Conservation (phyloP, 2,113 vertebrate genomes). For the Pterocles burchelli region DNA sequence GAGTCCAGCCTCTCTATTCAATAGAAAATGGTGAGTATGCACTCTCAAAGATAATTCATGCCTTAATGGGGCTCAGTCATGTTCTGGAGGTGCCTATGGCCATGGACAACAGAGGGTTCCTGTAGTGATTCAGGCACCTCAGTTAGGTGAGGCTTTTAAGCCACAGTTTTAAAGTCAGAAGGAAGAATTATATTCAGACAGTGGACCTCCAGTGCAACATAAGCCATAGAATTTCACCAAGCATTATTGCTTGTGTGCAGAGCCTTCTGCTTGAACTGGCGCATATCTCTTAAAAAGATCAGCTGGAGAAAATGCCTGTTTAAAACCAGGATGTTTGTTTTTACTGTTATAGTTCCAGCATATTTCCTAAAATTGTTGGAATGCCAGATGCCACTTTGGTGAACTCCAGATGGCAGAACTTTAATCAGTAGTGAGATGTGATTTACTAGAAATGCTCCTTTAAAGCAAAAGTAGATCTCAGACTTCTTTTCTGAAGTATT, state of each 20-base stretch:
- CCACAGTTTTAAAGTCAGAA: neutral
- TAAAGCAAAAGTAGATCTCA: neutral
- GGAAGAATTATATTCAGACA: neutral
- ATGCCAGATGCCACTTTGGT: conserved; percentile 17
- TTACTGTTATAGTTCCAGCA: conserved; percentile 20
- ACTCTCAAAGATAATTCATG: neutral
- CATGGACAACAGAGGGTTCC: neutral
- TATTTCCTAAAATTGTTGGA: conserved; percentile 52
- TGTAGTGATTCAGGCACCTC: neutral
- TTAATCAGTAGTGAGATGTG: conserved; percentile 46
- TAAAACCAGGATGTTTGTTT: neutral
- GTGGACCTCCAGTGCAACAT: neutral
- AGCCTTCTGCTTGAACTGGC: neutral
- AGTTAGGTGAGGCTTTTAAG: neutral
- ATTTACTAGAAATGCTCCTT: conserved; percentile 34
- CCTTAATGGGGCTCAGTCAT: neutral
- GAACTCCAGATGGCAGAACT: conserved; percentile 55
- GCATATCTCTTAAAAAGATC: neutral
- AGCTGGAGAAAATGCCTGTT: neutral
- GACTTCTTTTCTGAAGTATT: neutral
- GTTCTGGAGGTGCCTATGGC: neutral
- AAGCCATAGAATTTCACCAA: neutral
- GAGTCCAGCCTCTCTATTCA: neutral
- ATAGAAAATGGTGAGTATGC: neutral
- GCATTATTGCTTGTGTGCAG: neutral